Conservation (phyloP, 2,113 vertebrate species). For the Benitochromis conjunctus region DNA sequence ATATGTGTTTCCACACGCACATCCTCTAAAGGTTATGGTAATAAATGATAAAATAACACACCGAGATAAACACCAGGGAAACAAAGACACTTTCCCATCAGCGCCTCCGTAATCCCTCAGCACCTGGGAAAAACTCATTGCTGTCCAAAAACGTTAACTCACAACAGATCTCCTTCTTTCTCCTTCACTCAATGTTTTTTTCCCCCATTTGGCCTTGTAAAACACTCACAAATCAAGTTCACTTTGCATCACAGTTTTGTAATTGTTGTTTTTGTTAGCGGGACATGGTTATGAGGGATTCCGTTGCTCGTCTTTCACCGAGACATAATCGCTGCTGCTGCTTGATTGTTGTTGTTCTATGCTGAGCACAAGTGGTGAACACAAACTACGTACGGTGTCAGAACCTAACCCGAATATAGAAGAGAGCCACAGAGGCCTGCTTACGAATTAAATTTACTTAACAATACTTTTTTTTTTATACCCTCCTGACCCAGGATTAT, state of each 20-base stretch:
- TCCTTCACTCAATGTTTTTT: background rate
- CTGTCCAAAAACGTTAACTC: constrained; percentile 60
- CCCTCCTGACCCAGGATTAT: background rate
- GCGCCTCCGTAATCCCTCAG: constrained; percentile 48
- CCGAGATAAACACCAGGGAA: constrained; percentile 23
- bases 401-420: background rate
- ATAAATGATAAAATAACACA: constrained; percentile 29
- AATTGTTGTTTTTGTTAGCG: constrained; percentile 59
- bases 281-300: constrained; percentile 23
- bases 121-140: constrained; percentile 66
- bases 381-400: background rate
- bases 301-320: constrained; percentile 43
- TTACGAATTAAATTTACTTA: background rate
- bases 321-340: constrained; percentile 12
- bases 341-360: constrained; percentile 11
- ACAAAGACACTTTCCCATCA: constrained; percentile 28
- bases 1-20: background rate
- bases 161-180: constrained; percentile 57
- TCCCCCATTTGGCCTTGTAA: constrained; percentile 62
- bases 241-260: constrained; percentile 55
- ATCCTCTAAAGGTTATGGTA: background rate
- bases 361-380: background rate
- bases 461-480: background rate
- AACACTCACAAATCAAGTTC: constrained; percentile 62
- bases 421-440: background rate